Conservation (phyloP, 2,888 invertebrate genomes). For the Opisthograptis luteolata region DNA sequence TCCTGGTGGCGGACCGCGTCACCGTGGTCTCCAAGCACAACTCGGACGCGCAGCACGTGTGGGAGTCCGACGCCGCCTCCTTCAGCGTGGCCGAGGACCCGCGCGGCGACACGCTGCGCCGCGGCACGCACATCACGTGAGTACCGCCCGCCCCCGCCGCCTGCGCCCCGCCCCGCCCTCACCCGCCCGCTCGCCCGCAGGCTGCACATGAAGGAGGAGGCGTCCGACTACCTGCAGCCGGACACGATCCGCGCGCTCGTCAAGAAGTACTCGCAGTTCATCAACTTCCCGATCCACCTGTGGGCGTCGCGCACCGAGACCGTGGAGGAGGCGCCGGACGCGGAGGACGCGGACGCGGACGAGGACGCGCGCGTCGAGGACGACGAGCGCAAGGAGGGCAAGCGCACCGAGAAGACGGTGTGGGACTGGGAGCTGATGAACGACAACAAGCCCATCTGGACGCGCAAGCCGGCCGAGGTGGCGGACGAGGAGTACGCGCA, state of each 20-base stretch:
- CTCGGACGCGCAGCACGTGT: conserved; percentile 96
- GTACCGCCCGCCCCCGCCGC: conserved; percentile 64
- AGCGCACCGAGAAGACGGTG: conserved; percentile 94
- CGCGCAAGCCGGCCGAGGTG: conserved; percentile 94
- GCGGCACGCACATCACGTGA: conserved; percentile 94
- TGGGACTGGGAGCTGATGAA: conserved; percentile 99
- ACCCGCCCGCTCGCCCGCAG: conserved; percentile 80
- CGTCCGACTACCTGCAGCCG: conserved; percentile 96
- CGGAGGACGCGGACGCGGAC: conserved; percentile 57
- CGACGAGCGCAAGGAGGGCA: conserved; percentile 87
- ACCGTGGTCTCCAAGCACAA: conserved; percentile 98
- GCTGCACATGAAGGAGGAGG: conserved; percentile 97
- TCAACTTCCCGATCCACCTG: conserved; percentile 98
- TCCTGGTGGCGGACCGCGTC: conserved; percentile 98
- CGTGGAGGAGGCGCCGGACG: conserved; percentile 41
- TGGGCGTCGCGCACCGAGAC: conserved; percentile 88
- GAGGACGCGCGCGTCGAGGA: conserved; percentile 89
- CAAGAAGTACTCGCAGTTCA: conserved; percentile 99
- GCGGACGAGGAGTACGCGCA: conserved; percentile 95
- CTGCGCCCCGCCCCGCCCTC: conserved; percentile 86
- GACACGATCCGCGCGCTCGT: conserved; percentile 95
- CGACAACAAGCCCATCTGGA: conserved; percentile 99
- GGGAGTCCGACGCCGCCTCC: conserved; percentile 97
- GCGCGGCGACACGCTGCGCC: conserved; percentile 94
- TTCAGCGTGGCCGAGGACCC: conserved; percentile 97